Percentiles rank a stretch among this genome's conserved stretches.
phyloP scores from a whole-genome alignment of 2,797 vertebrate genomes.

The Tapirus indicus region DNA sequence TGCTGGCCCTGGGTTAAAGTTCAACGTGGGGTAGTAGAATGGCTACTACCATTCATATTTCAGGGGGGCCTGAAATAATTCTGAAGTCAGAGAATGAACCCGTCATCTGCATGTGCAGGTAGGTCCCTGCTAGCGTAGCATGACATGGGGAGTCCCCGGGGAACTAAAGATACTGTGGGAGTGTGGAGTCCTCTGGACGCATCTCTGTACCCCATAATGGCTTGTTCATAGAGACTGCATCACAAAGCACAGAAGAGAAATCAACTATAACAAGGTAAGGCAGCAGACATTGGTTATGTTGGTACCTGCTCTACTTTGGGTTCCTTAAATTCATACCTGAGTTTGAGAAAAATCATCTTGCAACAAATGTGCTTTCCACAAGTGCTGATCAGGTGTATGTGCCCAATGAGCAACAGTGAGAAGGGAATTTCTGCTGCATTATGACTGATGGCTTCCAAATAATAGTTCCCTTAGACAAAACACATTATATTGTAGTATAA shows the following conservation, averaged over 20 bases:
- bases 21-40: neutral
- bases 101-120: neutral
- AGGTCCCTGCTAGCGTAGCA: no score
- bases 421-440: neutral
- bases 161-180: neutral
- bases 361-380: neutral
- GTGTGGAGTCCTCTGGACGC: neutral
- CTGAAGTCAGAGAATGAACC: neutral
- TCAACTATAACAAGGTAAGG: neutral
- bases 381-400: accelerated
- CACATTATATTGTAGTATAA: neutral
- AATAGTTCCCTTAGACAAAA: neutral
- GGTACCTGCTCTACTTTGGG: neutral
- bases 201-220: neutral
- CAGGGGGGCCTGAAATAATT: neutral
- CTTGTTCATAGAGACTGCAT: neutral
- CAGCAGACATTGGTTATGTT: neutral
- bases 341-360: neutral
- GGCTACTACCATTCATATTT: no score
- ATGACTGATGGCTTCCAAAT: neutral
- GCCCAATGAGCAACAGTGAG: neutral
- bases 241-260: neutral
- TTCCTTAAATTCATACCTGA: neutral
- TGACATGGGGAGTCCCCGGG: neutral
- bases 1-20: neutral